A percentile compares a stretch with the other conserved stretches of the same genome.
phyloP scores from a whole-genome alignment of 2,888 invertebrate species.

The Drosophila siamana region DNA sequence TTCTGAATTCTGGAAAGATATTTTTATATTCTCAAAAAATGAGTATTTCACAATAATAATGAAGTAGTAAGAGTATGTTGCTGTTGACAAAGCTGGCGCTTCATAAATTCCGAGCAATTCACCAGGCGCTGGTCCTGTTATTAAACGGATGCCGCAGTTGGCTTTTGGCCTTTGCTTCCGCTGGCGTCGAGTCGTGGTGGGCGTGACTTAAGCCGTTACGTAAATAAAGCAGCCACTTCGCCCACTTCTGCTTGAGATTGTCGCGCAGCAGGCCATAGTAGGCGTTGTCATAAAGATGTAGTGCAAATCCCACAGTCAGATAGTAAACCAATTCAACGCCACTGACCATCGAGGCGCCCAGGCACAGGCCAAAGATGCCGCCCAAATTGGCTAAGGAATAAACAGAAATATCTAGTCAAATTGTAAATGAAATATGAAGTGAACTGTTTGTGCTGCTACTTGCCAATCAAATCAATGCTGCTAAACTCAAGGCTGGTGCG shows the following conservation, averaged over 20 bases:
- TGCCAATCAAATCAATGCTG: conserved; percentile 85
- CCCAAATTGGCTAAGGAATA: conserved; percentile 85
- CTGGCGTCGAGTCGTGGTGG: conserved; percentile 2
- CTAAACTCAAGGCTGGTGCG: conserved; percentile 85
- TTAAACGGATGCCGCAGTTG: conserved; percentile 59
- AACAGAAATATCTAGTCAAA: not conserved
- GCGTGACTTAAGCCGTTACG: conserved; percentile 45
- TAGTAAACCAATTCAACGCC: conserved; percentile 85
- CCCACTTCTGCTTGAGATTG: conserved; percentile 37
- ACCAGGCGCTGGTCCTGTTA: conserved; percentile 56
- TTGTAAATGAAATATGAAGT: not conserved
- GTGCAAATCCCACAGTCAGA: conserved; percentile 76
- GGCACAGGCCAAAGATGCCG: conserved; percentile 86
- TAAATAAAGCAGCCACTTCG: conserved; percentile 41
- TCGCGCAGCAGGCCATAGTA: conserved; percentile 54
- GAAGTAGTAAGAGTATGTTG: not conserved
- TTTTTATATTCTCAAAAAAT: too few relatives aligned
- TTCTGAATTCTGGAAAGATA: too few relatives aligned
- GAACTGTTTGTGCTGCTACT: too few relatives aligned
- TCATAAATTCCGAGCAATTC: conserved; percentile 9
- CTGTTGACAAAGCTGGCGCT: not conserved
- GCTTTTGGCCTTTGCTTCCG: conserved; percentile 10
- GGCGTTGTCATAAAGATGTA: conserved; percentile 77
- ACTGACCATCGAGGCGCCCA: conserved; percentile 86
- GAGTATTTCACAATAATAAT: not conserved